phyloP scores from a whole-genome alignment of 2,113 vertebrate species.

The Nibea coibor region DNA sequence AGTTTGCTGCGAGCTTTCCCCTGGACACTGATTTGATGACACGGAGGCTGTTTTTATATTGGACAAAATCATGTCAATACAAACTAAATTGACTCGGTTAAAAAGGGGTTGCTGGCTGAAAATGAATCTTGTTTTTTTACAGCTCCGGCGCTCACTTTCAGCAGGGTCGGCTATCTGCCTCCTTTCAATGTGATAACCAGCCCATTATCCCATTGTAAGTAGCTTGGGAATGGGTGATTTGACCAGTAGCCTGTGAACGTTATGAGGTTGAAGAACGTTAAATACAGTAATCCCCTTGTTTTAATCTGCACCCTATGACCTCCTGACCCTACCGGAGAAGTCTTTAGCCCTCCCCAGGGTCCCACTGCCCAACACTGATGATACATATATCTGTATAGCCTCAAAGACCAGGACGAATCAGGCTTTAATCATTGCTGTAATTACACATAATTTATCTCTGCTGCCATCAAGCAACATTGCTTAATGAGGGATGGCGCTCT shows the following conservation, averaged over 20 bases:
- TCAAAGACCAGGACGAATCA: constrained; percentile 72
- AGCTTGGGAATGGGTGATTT: constrained; percentile 75
- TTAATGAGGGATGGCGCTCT: constrained; percentile 79
- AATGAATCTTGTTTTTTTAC: constrained; percentile 34
- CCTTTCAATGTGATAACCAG: constrained; percentile 67
- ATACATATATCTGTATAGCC: constrained; percentile 78
- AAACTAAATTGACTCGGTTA: constrained; percentile 33
- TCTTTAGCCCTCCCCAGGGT: constrained; percentile 77
- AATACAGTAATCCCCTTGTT: constrained; percentile 85
- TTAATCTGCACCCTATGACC: constrained; percentile 82
- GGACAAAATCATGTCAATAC: constrained; percentile 37
- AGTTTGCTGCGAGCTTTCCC: constrained; percentile 50
- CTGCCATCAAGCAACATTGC: constrained; percentile 76
- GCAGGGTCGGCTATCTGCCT: constrained; percentile 62
- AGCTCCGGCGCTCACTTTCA: constrained; percentile 41
- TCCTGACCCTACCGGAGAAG: constrained; percentile 74
- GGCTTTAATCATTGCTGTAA: constrained; percentile 82
- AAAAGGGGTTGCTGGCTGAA: constrained; percentile 32
- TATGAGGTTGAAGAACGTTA: constrained; percentile 75
- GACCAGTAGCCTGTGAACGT: constrained; percentile 77
- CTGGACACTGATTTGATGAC: constrained; percentile 57
- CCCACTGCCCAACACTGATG: constrained; percentile 62
- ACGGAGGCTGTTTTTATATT: constrained; percentile 33
- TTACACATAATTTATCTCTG: constrained; percentile 85
- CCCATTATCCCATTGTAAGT: constrained; percentile 70